Evolutionary conservation across 2,888 invertebrate genomes (phyloP).

Genomic region (Philonicus albiceps): DNA sequence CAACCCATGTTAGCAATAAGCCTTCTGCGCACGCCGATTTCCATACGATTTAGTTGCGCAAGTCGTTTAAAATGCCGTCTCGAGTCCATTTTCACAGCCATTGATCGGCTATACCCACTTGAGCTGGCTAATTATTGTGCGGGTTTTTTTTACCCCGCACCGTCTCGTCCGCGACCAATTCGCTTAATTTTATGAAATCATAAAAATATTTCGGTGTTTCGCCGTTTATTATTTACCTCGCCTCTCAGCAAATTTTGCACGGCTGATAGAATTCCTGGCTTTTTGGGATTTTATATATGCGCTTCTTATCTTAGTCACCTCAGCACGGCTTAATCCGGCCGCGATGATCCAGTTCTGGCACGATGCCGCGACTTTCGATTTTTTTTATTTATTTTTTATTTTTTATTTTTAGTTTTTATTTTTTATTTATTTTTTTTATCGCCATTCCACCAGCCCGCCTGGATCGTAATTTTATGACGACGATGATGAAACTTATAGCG

Average conservation of each 20-base stretch:
- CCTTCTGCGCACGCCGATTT: background rate
- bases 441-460: background rate
- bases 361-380: background rate
- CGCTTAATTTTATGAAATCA: conserved; percentile 16
- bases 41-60: conserved; percentile 34
- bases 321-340: background rate
- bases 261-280: conserved; percentile 13
- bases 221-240: conserved; percentile 7
- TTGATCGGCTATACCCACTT: conserved; percentile 26
- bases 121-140: background rate
- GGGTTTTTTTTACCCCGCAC: background rate
- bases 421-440: too few species aligned
- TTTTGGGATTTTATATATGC: background rate
- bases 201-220: background rate
- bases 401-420: too few species aligned
- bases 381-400: too few species aligned
- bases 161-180: background rate
- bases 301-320: background rate
- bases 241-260: background rate
- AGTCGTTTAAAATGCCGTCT: background rate
- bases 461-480: background rate
- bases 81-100: conserved; percentile 26
- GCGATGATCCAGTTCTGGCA: background rate
- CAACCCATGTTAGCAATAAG: background rate
- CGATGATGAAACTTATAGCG: conserved; percentile 2